Base-by-base conservation (phyloP, 2,797 vertebrate species). In the Typhlichthys eigenmanni region DNA sequence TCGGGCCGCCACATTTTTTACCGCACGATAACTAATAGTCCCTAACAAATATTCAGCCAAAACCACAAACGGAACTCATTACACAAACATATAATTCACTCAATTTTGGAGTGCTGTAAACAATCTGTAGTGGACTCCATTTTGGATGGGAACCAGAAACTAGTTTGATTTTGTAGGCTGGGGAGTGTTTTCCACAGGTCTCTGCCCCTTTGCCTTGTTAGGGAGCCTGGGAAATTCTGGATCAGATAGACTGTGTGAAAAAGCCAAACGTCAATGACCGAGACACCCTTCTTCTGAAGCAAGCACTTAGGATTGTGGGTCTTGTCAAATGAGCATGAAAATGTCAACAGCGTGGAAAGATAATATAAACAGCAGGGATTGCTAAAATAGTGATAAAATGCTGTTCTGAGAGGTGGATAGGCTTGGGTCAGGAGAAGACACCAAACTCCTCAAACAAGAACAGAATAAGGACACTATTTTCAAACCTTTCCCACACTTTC, bases 61-160 rank as follows among this genome's bases (percentile, higher is more conserved):
- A 47, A 92, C 93, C 93, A 93, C 93, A 93, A 94, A 93, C 93
- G 91, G 93, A 94, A 94, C 94, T 91, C 89, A 92, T 93, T 94
- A 93, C 91, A 94, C 93, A 94, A 95, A 94, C 92, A 94, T 93
- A 94, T 95, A 94, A 95, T 94, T 95, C 93, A 94, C 91, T 93
- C 92, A 94, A 94, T 94, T 94, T 62, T 93, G 93, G 92, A 93
- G 92, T 91, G 92, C 90, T 94, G 92, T 94, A 94, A 95, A 95
- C 93, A 94, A 91, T 94, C 94, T 94, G 93, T 92, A 94, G 93
- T 93, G 92, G 94, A 92, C 91, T 93, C 92, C 91, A 92, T 94
- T 93, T 93, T 92, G 94, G 92, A 94, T 91, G 91, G 91, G 92
- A 93, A 94, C 94, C 93, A 95, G 93, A 94, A 58, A 58, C 46